phyloP scores from a whole-genome alignment of 2,113 vertebrate species.

The Excalfactoria chinensis region DNA sequence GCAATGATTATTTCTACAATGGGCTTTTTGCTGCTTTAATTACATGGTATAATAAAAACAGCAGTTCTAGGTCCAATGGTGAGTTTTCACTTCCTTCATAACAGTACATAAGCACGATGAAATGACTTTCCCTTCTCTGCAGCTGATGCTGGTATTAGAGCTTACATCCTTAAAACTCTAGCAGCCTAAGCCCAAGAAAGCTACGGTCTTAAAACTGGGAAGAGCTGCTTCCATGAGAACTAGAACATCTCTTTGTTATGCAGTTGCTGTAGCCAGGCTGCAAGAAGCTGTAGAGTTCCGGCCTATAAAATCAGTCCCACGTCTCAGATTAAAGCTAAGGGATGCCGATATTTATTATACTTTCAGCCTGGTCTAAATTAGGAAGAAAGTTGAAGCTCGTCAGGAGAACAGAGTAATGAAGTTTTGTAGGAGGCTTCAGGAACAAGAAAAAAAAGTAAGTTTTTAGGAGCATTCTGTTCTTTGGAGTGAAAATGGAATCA shows the following conservation, averaged over 20 bases:
- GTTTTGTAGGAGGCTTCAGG: not conserved
- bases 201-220: not conserved
- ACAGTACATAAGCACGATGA: not conserved
- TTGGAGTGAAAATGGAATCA: not conserved
- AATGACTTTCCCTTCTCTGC: not conserved
- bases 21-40: not conserved
- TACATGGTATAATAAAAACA: not conserved
- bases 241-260: not conserved
- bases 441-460: not conserved
- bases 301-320: not conserved
- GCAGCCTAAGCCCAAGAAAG: not conserved
- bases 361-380: not conserved
- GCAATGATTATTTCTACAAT: not conserved
- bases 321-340: not conserved
- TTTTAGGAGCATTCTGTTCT: slow-evolving; percentile 22
- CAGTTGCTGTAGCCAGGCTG: not conserved
- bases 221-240: not conserved
- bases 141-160: not conserved
- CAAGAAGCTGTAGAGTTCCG: not conserved
- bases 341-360: not conserved
- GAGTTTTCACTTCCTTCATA: not conserved
- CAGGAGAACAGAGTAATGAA: not conserved
- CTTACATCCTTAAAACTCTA: not conserved
- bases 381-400: not conserved
- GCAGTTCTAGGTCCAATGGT: not conserved